phyloP scores from a whole-genome alignment of 2,888 invertebrate species.

The Eupelmus urozonus region DNA sequence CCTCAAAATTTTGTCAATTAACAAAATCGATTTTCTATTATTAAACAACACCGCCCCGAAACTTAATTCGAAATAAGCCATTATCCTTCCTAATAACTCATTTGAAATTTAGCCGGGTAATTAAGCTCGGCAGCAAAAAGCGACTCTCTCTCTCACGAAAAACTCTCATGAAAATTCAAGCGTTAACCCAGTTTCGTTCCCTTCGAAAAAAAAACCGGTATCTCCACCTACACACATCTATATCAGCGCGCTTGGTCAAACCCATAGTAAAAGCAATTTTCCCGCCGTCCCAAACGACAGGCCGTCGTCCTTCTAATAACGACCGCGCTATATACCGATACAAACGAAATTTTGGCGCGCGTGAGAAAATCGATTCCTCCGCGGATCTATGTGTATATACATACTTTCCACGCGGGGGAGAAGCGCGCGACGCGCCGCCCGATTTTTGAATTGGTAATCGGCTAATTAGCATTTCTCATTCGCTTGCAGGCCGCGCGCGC shows the following conservation, averaged over 20 bases:
- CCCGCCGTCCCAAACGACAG: not conserved
- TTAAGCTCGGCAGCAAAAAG: constrained; percentile 13
- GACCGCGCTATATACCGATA: not conserved
- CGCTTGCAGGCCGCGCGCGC: constrained; percentile 8
- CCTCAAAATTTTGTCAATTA: too few species aligned
- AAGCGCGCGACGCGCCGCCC: not conserved
- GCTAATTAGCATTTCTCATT: constrained; percentile 59
- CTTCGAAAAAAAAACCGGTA: not conserved
- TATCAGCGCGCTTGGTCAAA: not conserved
- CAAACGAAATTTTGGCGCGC: constrained; percentile 5
- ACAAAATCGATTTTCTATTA: too few species aligned
- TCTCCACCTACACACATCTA: too few species aligned
- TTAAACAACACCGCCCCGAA: too few species aligned
- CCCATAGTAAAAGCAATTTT: constrained; percentile 14
- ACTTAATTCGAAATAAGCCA: too few species aligned
- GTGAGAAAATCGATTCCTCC: not conserved
- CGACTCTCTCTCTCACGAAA: not conserved
- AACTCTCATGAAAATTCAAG: constrained; percentile 41
- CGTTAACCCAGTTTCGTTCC: constrained; percentile 43
- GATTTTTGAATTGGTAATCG: constrained; percentile 65
- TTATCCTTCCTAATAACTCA: too few species aligned
- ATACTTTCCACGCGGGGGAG: not conserved
- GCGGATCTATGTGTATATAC: not conserved
- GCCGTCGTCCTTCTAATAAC: not conserved
- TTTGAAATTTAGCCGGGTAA: not conserved